Conservation (phyloP, 2,113 vertebrate genomes). For the Osmerus mordax region DNA sequence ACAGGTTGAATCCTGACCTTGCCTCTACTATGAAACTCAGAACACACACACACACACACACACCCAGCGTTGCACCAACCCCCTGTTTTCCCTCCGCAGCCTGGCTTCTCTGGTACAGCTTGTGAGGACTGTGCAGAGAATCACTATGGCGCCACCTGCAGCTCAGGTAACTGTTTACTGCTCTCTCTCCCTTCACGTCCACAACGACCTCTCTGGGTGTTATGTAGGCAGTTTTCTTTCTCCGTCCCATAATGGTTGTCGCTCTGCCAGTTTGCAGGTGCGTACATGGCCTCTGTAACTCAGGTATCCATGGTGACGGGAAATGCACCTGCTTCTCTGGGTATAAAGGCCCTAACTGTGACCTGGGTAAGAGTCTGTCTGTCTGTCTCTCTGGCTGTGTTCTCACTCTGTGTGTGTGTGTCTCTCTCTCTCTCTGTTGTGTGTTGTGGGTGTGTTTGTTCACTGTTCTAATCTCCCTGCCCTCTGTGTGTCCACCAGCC, state of each 20-base stretch:
- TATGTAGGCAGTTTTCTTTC: constrained; percentile 8
- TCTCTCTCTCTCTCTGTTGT: not conserved
- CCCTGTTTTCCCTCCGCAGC: constrained; percentile 57
- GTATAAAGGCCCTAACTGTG: constrained; percentile 80
- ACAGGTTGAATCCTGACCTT: no score
- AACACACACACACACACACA: not conserved
- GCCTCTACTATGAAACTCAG: no score
- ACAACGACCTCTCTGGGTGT: constrained; percentile 27
- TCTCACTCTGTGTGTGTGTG: constrained; percentile 9
- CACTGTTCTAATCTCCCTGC: not conserved
- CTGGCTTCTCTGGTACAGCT: constrained; percentile 81
- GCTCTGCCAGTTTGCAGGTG: constrained; percentile 78
- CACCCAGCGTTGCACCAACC: not conserved
- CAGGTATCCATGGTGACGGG: constrained; percentile 76
- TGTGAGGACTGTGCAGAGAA: constrained; percentile 84
- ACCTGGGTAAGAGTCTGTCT: constrained; percentile 72
- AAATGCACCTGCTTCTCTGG: constrained; percentile 83
- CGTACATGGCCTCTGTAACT: constrained; percentile 81
- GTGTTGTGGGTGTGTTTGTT: not conserved
- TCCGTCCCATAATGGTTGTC: not conserved
- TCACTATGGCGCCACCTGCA: constrained; percentile 79
- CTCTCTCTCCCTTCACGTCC: constrained; percentile 22
- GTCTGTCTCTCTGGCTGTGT: not conserved
- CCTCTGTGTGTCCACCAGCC: constrained; percentile 46
- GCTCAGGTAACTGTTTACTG: constrained; percentile 70